A percentile compares a stretch with the other conserved stretches of the same genome.
Conservation (phyloP, 1,140 invertebrate genomes). For the Drosophila repletoides region DNA sequence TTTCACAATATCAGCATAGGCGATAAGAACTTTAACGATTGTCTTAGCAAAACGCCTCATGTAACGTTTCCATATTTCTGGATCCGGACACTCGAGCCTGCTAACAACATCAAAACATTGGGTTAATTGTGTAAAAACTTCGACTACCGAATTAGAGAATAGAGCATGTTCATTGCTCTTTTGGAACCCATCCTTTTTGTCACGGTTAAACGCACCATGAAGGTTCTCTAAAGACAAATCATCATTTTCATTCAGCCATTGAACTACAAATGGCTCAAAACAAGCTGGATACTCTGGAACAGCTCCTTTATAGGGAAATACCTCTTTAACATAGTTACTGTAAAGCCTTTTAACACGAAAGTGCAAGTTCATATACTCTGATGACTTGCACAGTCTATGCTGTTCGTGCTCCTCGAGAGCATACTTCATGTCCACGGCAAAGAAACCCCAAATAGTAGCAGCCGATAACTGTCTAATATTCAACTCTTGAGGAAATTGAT, state of each 20-base stretch:
- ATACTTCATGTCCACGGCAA: slow-evolving; percentile 99
- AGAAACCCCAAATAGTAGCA: slow-evolving; percentile 97
- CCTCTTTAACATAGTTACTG: slow-evolving; percentile 98
- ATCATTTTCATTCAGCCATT: slow-evolving; percentile 99
- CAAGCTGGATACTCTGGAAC: slow-evolving; percentile 98
- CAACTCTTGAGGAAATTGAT: slow-evolving; percentile 97
- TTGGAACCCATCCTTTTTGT: slow-evolving; percentile 99
- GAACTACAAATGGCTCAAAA: slow-evolving; percentile 99
- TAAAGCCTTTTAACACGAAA: slow-evolving; percentile 99
- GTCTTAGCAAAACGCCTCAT: slow-evolving; percentile 99
- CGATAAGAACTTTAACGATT: slow-evolving; percentile 98
- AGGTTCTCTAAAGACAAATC: slow-evolving; percentile 99
- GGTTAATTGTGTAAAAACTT: slow-evolving; percentile 99
- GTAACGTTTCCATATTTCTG: slow-evolving; percentile 98
- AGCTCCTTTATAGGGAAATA: slow-evolving; percentile 96
- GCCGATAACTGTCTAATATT: slow-evolving; percentile 97
- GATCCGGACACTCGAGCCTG: slow-evolving; percentile 98
- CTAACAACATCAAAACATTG: slow-evolving; percentile 99
- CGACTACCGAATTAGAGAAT: slow-evolving; percentile 99
- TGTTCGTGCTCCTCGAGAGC: slow-evolving; percentile 99
- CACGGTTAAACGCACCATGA: slow-evolving; percentile 98
- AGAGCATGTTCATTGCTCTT: slow-evolving; percentile 98
- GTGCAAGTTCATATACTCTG: slow-evolving; percentile 99
- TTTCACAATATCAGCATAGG: slow-evolving; percentile 98
- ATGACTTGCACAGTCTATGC: slow-evolving; percentile 97